Evolutionary conservation across 2,797 vertebrate species (phyloP), one percentile per base, ranked within the genome.

Genomic region (Bradypus variegatus): DNA sequence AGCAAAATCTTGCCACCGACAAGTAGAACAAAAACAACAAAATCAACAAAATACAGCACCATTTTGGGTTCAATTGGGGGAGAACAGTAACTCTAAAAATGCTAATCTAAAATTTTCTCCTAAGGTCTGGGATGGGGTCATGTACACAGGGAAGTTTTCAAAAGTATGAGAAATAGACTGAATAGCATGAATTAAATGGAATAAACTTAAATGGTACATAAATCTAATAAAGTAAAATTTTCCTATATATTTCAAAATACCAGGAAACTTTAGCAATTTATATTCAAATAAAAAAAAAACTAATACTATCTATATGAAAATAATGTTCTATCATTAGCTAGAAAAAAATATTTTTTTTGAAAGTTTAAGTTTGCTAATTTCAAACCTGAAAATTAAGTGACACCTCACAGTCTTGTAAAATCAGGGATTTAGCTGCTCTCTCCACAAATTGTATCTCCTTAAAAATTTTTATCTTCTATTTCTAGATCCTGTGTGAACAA

Each of bases 1-100:
- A 90, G 65, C 64, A 67, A 94, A 95, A 90, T 85, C 88, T 14
- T 89, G 75, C n/a, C 85, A 90, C 41, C 38, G 80, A 38, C 73
- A 41, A 91, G 18, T 33, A 90, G 21, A 45, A 86, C 41, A 82
- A 45, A 89, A 77, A 72, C 19, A 90, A 88, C 12, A 73, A 64
- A 65, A 82, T 25, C 16, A 72, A 55, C 69, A 90, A 73, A 75
- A 67, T 67, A 19, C 29, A 77, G 16, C 21, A 23, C 58, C 58
- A 58, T 58, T 58, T 58, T 58, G 58, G 58, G 21, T 58, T 58
- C 58, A 7, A 21, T 58, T 58, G 14, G 2, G 33, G 19, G 41
- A 21, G 3, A 77, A 90, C 1, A n/a, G 41, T 64, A 91, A 92
- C 45, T 23, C 62, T 33, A 72, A 19, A 21, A 58, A 58, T 23